Conservation (phyloP, 1,140 invertebrate genomes). For the Acromyrmex echinatior region DNA sequence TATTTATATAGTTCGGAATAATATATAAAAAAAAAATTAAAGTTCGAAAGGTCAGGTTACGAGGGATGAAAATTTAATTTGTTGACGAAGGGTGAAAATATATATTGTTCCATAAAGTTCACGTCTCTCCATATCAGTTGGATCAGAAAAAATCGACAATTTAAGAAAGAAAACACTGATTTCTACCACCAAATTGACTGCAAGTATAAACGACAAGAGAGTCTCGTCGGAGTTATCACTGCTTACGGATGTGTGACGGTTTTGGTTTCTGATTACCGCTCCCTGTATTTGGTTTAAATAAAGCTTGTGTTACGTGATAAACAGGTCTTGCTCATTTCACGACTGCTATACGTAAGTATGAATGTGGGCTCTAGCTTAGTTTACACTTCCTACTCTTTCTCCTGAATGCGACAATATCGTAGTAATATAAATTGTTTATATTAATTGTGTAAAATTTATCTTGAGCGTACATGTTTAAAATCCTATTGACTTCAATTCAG, state of each 20-base stretch:
- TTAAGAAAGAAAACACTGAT: not conserved
- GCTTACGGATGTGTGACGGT: slow-evolving; percentile 8
- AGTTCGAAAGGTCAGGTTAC: no score
- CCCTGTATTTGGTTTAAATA: slow-evolving; percentile 7
- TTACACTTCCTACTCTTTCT: not conserved
- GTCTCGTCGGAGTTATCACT: not conserved
- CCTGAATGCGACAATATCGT: not conserved
- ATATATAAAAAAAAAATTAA: no score
- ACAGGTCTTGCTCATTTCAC: not conserved
- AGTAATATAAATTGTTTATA: not conserved
- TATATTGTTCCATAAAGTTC: no score
- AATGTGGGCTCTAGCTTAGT: not conserved
- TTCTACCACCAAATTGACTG: not conserved
- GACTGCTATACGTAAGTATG: not conserved
- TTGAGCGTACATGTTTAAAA: not conserved
- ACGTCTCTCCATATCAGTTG: not conserved
- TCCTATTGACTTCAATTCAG: not conserved
- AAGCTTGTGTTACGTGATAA: slow-evolving; percentile 4
- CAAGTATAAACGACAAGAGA: not conserved
- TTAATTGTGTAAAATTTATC: not conserved
- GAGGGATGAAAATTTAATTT: not conserved
- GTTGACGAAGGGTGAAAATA: not conserved
- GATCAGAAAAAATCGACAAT: not conserved
- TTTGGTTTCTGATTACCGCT: slow-evolving; percentile 19
- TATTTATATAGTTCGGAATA: no score